Evolutionary conservation across 2,113 vertebrate species (phyloP), one percentile per base, ranked within the genome.

Genomic region (Rhadina sibilatrix): DNA sequence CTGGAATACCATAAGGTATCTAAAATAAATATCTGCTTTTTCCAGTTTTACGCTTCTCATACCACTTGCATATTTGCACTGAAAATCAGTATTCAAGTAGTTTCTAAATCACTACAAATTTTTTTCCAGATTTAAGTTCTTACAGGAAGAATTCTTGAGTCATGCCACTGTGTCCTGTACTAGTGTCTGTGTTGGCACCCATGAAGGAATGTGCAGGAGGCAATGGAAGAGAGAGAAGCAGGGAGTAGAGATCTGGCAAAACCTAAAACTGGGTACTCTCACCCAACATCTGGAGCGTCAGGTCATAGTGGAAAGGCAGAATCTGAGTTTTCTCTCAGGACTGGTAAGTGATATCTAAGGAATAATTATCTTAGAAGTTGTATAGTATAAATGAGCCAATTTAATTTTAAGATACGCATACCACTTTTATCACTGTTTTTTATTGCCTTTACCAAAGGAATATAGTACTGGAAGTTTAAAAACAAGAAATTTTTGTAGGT

Each of bases 401-500:
- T 95, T 89, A 91, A 28, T 91, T 89, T 86, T 78, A 89, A 87
- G 56, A 92, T 33, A 78, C 30, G 31, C 35, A 47, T 82, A 59
- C 15, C 31, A 80, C 65, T 96, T 84, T 91, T 95, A 60, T 93
- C 81, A 89, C 79, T 89, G 38, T n/a, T 49, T 90, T 72, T 71
- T 81, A 90, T 53, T 50, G 65, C 59, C 69, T 91, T 66, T 54
- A 95, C 70, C 89, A 97, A 93, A 90, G 54, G 50, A 87, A 92
- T 63, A 76, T 15, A 35, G 13, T 52, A 77, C 61, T 90, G 30
- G 27, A 95, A 94, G 63, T 95, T 91, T 84, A 49, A 70, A 92
- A 96, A 87, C 27, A 83, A 77, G 3, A 91, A 94, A 97, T 56
- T 78, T 93, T 89, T 96, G 77, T 94, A 95, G 91, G 87, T 92